These are phyloP conservation scores for Leptobrachium ailaonicum DNA, from an alignment of 2,113 vertebrate genomes.

Conservation along the genomic window DNA sequence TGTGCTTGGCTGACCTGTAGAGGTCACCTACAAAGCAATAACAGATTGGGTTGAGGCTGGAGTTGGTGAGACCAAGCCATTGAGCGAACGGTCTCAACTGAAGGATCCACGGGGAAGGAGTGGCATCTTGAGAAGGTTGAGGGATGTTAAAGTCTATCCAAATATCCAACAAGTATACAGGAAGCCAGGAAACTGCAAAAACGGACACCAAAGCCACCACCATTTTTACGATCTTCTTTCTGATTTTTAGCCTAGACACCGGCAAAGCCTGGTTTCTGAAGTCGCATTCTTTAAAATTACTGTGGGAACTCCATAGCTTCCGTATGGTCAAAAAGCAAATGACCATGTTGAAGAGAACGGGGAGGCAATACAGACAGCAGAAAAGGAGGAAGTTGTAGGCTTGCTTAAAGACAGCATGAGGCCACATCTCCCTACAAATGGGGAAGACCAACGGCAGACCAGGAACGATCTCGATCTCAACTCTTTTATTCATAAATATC, in stretches of 20 bases:
- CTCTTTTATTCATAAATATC: constrained; percentile 80
- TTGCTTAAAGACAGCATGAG: constrained; percentile 81
- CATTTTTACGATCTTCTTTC: constrained; percentile 88
- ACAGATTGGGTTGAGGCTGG: constrained; percentile 90
- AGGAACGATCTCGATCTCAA: constrained; percentile 75
- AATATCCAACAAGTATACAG: constrained; percentile 83
- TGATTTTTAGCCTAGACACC: constrained; percentile 76
- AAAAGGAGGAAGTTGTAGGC: constrained; percentile 90
- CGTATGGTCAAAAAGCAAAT: constrained; percentile 84
- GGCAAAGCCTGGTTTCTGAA: constrained; percentile 75
- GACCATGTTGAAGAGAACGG: constrained; percentile 85
- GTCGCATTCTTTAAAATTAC: constrained; percentile 69
- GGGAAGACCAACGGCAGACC: constrained; percentile 72
- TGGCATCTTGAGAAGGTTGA: constrained; percentile 65
- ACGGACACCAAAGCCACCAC: constrained; percentile 85
- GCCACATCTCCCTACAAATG: constrained; percentile 87
- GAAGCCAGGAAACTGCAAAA: constrained; percentile 86
- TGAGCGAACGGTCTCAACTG: constrained; percentile 85
- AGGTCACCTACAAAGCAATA: constrained; percentile 87
- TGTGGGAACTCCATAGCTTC: constrained; percentile 74
- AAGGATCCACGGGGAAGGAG: constrained; percentile 78
- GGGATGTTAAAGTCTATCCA: constrained; percentile 79
- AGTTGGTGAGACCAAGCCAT: constrained; percentile 90
- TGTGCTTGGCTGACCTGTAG: constrained; percentile 81
- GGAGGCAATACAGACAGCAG: constrained; percentile 85